Base-by-base conservation (phyloP, 2,113 vertebrate species). In the Aphelocoma coerulescens region DNA sequence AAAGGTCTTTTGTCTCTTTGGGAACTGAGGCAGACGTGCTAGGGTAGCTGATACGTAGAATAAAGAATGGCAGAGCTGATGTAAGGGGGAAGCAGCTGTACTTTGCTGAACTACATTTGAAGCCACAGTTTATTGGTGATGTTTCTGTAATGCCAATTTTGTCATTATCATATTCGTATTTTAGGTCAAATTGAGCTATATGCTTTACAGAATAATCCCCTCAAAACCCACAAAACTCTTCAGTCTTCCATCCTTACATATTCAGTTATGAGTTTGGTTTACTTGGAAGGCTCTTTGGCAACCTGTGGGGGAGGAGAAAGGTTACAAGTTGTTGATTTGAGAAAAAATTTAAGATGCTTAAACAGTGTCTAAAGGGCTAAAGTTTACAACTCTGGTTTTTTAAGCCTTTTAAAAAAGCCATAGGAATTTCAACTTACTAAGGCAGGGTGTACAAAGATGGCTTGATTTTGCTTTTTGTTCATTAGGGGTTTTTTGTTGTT, bases 1-100 rank as follows among this genome's bases (percentile, higher is more conserved):
- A 95, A 88, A 89, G 95, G 76, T 89, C 97, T 96, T 97, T 97
- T 97, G 97, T 97, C 82, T 96, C 85, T 90, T 93, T 96, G 93
- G 97, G 93, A 95, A 95, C 93, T 80, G 92, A 95, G 97, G 91
- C 93, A 97, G 89, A 97, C 91, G 92, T 97, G 97, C 95, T 87
- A 16, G 90, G 96, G 93, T 97, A 97, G 96, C 97, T 97, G 97
- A 96, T 97, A 91, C 10, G 67, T 61, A 28, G 88, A 58, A 89
- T 86, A 94, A 97, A 97, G 96, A 90, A 61, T 20, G 68, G 83
- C 76, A 91, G 88, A 72, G 85, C 89, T 97, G 94, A 91, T 95
- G 96, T 91, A 95, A 96, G 88, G 61, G 79, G 59, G 69, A 84
- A 94, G 93, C 96, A 96, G 96, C 96, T 97, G 95, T 89, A 68